Evolutionary conservation across 2,888 invertebrate species (phyloP).

Genomic region (Apodemia hepburni): DNA sequence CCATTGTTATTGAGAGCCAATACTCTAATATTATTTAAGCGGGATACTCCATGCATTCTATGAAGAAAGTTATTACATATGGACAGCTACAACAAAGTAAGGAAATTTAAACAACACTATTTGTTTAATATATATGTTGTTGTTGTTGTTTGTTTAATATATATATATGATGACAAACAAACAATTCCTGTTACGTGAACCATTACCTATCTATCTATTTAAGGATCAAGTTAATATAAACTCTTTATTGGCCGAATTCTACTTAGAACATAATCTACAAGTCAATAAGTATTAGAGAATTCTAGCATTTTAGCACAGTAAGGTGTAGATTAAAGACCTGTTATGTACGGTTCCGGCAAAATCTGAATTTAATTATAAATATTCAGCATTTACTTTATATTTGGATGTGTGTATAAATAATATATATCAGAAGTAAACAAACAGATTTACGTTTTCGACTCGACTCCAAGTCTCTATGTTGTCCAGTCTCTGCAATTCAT

Average conservation of each 20-base stretch:
- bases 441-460: constrained; percentile 84
- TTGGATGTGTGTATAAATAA: neutral
- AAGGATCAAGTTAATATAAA: too few species aligned
- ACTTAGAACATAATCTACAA: neutral
- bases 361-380: constrained; percentile 4
- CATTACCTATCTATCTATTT: too few species aligned
- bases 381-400: constrained; percentile 13
- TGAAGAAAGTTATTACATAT: constrained; percentile 91
- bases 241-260: neutral
- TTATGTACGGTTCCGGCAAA: neutral
- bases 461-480: constrained; percentile 91
- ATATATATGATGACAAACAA: too few species aligned
- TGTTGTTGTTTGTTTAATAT: too few species aligned
- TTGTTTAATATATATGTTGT: too few species aligned
- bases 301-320: neutral
- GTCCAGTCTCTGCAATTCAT: constrained; percentile 92
- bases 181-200: too few species aligned
- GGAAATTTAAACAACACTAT: neutral
- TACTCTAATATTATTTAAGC: constrained; percentile 88
- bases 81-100: constrained; percentile 84
- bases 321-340: neutral
- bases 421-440: constrained; percentile 2
- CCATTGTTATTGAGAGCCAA: constrained; percentile 93
- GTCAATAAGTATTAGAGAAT: too few species aligned
- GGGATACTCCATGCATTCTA: constrained; percentile 93